Evolutionary conservation across 2,888 invertebrate species (phyloP), one percentile per base, ranked within the genome.

Genomic region (Eupithecia centaureata): DNA sequence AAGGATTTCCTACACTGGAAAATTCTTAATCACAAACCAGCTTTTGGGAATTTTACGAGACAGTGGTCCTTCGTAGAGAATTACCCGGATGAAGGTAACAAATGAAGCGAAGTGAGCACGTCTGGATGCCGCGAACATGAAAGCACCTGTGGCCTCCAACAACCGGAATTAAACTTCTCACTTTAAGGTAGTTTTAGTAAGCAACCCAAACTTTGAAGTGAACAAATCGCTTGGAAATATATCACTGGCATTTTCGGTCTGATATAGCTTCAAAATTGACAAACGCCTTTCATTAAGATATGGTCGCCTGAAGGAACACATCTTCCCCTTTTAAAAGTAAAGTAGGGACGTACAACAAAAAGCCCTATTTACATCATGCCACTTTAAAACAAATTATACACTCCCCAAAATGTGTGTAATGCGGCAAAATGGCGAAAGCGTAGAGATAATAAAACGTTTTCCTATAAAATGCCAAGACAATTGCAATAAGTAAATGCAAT

Each of bases 1-100:
- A 88, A 82, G 86, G 81, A 88, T 84, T 86, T 80, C 78, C 80
- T 78, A 79, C 76, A 75, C 79, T 79, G 83, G 81, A 82, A 79
- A 85, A 83, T 79, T 81, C 80, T 82, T 84, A 85, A 86, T 86
- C 80, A 82, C 81, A 76, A 71, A 69, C 65, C 68, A 59, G 76
- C 77, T 72, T 74, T 72, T 69, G 64, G 76, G 76, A 79, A 79
- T 79, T 78, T 77, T 73, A 79, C 73, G 78, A 78, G 75, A 77
- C 72, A 74, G 71, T 78, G 69, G 74, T 54, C 25, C 38, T 61
- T 32, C 30, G 61, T 42, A 73, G 70, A 69, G 76, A 76, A 80
- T 77, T 78, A 72, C 72, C 72, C 65, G 54, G 60, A 75, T 60
- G 64, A 67, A 66, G 52, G 56, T 61, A 61, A 33, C 52, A 60